phyloP scores from a whole-genome alignment of 2,888 invertebrate species.

The Ochropleura leucogaster region DNA sequence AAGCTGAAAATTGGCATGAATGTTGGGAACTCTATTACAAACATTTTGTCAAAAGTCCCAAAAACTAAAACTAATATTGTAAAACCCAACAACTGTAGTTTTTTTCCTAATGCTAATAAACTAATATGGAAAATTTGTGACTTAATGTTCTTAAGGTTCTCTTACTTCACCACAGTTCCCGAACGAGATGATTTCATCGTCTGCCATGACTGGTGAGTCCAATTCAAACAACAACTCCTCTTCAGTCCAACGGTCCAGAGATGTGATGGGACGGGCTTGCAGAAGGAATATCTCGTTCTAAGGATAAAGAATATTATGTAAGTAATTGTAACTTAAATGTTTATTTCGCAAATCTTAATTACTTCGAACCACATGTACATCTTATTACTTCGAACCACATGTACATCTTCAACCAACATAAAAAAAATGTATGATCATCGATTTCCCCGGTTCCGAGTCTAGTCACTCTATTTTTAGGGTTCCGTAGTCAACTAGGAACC shows the following conservation, averaged over 20 bases:
- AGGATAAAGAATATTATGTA: too few relatives aligned
- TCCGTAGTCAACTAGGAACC: too few relatives aligned
- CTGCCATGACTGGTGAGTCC: constrained; percentile 92
- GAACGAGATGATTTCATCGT: constrained; percentile 92
- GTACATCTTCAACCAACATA: neutral
- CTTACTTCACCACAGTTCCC: constrained; percentile 94
- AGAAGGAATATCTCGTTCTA: constrained; percentile 91
- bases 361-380: neutral
- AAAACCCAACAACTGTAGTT: too few relatives aligned
- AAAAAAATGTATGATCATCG: neutral
- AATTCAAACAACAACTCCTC: constrained; percentile 95
- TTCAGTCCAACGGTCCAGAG: constrained; percentile 93
- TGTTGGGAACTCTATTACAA: too few relatives aligned
- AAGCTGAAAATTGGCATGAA: too few relatives aligned
- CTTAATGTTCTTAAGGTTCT: too few relatives aligned
- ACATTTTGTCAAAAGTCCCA: too few relatives aligned
- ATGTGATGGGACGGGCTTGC: constrained; percentile 95
- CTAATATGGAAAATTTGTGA: too few relatives aligned
- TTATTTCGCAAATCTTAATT: too few relatives aligned
- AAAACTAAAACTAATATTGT: too few relatives aligned
- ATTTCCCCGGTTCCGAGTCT: neutral
- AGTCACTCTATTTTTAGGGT: too few relatives aligned
- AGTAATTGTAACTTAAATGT: neutral
- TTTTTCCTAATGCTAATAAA: too few relatives aligned
- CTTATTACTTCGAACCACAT: neutral